These are phyloP conservation scores for Myotis vivesi DNA, from an alignment of 2,797 vertebrate genomes.

Conservation along the genomic window DNA sequence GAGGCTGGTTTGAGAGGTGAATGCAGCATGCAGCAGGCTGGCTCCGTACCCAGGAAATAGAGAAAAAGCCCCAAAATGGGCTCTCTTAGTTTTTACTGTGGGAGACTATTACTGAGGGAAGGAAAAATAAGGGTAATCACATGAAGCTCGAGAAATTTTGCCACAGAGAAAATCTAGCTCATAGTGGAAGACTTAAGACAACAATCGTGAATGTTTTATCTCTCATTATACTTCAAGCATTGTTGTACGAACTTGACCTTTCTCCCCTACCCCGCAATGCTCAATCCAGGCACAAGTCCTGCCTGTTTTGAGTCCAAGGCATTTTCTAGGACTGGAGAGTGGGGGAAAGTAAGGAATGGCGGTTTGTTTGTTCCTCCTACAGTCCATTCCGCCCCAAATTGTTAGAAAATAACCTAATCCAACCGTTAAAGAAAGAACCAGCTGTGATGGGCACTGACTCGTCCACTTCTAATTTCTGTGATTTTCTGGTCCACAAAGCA, in stretches of 20 bases:
- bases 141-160: slow-evolving; percentile 4
- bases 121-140: background rate
- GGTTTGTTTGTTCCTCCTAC: background rate
- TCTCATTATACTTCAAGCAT: background rate
- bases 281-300: background rate
- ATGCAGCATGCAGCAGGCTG: background rate
- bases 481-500: slow-evolving; percentile 19
- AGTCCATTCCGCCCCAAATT: background rate
- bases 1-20: slow-evolving; percentile 36
- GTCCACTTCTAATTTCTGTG: background rate
- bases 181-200: background rate
- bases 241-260: background rate
- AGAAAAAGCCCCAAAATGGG: background rate
- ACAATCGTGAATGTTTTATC: background rate
- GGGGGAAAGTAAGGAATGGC: background rate
- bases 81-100: background rate
- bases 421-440: background rate
- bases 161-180: background rate
- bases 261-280: background rate
- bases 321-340: background rate
- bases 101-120: background rate
- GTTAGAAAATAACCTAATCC: slow-evolving; percentile 1
- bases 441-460: background rate
- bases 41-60: slow-evolving; percentile 2
- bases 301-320: background rate